Percentiles rank a stretch among this genome's conserved stretches.
These are phyloP conservation scores for Psittacula derbiana DNA, from an alignment of 2,797 vertebrate species.

Conservation along the genomic window DNA sequence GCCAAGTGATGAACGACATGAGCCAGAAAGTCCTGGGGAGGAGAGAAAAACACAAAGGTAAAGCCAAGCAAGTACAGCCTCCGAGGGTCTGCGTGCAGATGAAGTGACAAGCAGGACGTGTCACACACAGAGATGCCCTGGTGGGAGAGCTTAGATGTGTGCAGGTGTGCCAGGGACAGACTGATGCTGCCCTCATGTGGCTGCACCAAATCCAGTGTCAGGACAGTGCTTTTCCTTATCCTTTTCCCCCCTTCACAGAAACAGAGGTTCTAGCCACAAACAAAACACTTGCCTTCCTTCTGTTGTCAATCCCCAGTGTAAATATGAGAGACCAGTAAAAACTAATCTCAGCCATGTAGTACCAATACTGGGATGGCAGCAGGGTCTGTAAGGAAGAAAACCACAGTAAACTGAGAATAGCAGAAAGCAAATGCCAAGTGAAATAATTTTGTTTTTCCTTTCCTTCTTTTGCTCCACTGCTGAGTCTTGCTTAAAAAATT, in stretches of 20 bases:
- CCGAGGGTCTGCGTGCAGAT: accelerated
- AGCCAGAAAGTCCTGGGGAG: slow-evolving; percentile 87
- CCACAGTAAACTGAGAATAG: neutral
- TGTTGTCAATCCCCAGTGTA: slow-evolving; percentile 87
- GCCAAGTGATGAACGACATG: slow-evolving; percentile 92
- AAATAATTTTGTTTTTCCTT: neutral
- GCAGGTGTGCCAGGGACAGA: neutral
- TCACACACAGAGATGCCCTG: neutral
- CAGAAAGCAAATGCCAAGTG: neutral
- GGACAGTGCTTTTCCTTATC: accelerated
- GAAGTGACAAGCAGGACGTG: neutral
- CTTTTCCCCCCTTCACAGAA: accelerated
- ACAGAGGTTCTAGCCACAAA: neutral
- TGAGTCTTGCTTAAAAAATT: slow-evolving; percentile 27
- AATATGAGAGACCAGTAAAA: slow-evolving; percentile 92
- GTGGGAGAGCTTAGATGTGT: accelerated
- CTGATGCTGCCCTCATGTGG: slow-evolving; percentile 32
- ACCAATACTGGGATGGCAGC: slow-evolving; percentile 94
- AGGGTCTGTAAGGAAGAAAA: slow-evolving; percentile 77
- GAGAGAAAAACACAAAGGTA: neutral
- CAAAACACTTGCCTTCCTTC: slow-evolving; percentile 85
- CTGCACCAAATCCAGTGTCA: neutral
- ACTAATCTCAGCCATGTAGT: slow-evolving; percentile 90
- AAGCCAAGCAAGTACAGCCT: neutral
- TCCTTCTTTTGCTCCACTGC: neutral